A percentile compares a stretch with the other conserved stretches of the same genome.
phyloP scores from a whole-genome alignment of 2,888 invertebrate species.

The Anthophora plumipes region DNA sequence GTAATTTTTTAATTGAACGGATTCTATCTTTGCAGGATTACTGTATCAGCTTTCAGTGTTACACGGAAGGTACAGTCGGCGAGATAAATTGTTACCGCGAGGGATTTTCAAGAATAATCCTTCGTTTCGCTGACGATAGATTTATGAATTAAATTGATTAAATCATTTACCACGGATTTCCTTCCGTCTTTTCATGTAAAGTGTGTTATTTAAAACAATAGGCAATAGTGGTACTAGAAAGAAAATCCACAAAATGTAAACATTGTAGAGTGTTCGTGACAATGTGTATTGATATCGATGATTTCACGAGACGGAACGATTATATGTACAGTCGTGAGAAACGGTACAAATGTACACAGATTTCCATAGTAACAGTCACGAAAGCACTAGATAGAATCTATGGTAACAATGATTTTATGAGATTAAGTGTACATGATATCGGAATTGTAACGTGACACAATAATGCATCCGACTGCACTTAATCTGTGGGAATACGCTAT shows the following conservation, averaged over 20 bases:
- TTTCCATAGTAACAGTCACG: conserved; percentile 7
- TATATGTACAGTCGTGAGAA: conserved; percentile 9
- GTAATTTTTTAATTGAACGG: conserved; percentile 26
- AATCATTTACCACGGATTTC: no score
- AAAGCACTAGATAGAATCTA: background rate
- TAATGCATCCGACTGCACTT: background rate
- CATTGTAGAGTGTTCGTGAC: background rate
- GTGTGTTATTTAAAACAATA: no score
- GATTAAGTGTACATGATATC: conserved; percentile 7
- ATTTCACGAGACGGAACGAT: background rate
- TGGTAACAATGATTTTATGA: background rate
- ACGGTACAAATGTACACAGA: conserved; percentile 4
- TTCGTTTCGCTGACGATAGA: background rate
- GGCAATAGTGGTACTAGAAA: background rate
- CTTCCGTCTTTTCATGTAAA: no score
- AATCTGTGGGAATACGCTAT: background rate
- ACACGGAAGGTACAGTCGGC: fast-evolving
- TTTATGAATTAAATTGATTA: background rate
- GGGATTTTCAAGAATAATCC: background rate
- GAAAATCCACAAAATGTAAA: no score
- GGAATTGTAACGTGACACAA: background rate
- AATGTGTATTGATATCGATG: background rate
- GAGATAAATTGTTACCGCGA: background rate
- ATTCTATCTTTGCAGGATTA: background rate
- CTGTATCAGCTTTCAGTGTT: background rate